phyloP scores from a whole-genome alignment of 2,113 vertebrate species.

The Xerus inauris region DNA sequence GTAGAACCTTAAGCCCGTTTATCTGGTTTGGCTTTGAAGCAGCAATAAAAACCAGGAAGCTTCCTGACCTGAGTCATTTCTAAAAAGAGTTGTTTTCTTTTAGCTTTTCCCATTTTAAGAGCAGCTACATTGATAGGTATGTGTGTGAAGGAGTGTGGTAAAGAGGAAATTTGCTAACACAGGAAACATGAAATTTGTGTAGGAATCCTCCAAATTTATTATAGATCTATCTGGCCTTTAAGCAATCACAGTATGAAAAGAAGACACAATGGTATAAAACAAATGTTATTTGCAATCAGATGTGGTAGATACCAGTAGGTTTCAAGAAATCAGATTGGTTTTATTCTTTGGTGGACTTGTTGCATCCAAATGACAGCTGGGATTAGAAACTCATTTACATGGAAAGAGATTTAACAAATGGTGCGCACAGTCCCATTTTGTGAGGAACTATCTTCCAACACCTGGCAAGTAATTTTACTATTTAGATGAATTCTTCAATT shows the following conservation, averaged over 20 bases:
- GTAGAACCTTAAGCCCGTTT: slow-evolving; percentile 46
- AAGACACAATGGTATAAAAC: neutral
- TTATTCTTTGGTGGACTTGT: neutral
- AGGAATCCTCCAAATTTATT: neutral
- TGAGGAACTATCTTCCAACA: neutral
- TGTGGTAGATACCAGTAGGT: neutral
- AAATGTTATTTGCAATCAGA: neutral
- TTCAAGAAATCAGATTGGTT: neutral
- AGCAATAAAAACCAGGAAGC: slow-evolving; percentile 70
- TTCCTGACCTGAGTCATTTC: slow-evolving; percentile 63
- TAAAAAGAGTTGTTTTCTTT: slow-evolving; percentile 66
- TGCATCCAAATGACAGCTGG: neutral
- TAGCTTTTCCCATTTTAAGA: slow-evolving; percentile 54
- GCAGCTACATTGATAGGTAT: neutral
- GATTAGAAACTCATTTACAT: neutral
- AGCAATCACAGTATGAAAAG: neutral
- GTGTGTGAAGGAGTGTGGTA: neutral
- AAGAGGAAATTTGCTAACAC: neutral
- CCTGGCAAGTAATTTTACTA: neutral
- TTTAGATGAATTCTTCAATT: neutral
- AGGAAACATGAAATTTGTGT: slow-evolving; percentile 12
- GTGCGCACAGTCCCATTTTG: neutral
- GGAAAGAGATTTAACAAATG: neutral
- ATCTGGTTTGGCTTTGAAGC: slow-evolving; percentile 66
- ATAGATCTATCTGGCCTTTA: neutral